Evolutionary conservation across 2,888 invertebrate species (phyloP).

Genomic region (Eledona agricola): DNA sequence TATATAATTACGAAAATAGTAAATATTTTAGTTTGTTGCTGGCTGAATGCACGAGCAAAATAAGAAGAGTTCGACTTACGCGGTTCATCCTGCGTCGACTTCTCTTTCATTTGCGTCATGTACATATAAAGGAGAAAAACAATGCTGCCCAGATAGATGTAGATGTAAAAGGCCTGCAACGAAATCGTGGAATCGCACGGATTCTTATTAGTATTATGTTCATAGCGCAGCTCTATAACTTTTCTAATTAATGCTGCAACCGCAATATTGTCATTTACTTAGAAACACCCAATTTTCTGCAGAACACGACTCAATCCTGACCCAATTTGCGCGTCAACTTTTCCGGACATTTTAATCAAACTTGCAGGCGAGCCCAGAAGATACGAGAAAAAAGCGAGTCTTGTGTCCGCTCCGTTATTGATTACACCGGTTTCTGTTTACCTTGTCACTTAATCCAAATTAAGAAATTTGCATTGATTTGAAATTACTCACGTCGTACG

Average conservation of each 20-base stretch:
- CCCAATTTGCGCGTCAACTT: not conserved
- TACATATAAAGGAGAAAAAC: slow-evolving; percentile 86
- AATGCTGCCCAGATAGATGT: slow-evolving; percentile 88
- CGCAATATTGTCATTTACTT: slow-evolving; percentile 6
- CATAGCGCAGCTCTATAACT: slow-evolving; percentile 11
- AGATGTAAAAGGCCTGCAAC: slow-evolving; percentile 82
- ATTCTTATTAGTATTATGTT: no score
- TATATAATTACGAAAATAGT: no score
- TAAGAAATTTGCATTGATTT: slow-evolving; percentile 19
- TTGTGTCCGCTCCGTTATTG: slow-evolving; percentile 5
- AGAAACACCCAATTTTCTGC: no score
- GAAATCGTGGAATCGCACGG: no score
- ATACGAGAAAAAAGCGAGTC: slow-evolving; percentile 2
- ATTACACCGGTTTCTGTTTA: slow-evolving; percentile 5
- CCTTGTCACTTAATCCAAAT: slow-evolving; percentile 13
- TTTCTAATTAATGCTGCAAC: slow-evolving; percentile 21
- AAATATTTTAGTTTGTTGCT: no score
- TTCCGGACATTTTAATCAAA: not conserved
- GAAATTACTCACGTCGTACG: slow-evolving; percentile 38
- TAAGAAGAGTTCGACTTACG: slow-evolving; percentile 43
- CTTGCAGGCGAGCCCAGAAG: no score
- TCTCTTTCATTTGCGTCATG: slow-evolving; percentile 67
- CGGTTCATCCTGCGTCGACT: slow-evolving; percentile 45
- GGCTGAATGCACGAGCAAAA: no score
- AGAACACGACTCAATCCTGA: no score